Base-by-base conservation (phyloP, 2,888 invertebrate species). In the Dermolepida albohirtum region DNA sequence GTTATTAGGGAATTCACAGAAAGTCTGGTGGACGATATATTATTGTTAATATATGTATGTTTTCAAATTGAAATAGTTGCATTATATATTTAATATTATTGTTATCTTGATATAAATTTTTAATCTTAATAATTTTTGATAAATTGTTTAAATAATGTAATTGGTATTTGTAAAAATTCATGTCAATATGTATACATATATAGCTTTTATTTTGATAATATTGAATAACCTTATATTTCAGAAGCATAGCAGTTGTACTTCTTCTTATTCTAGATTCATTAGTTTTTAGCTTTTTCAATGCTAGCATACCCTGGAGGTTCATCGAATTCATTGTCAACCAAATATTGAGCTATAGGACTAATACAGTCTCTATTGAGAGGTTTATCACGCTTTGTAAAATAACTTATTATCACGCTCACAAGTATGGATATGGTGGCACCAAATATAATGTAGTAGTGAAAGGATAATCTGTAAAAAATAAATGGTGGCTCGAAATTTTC, bases 371-470 rank as follows among this genome's bases (percentile, higher is more conserved):
- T 87, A 75, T 89, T 85, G 72, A 89, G 83, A 11, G 87, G 83
- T 0, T 87, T 85, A 29, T 64, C 44, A 6, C 54, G 41, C 0
- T 87, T 87, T 0, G 88, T 88, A 51, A 89, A 74, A 73, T 88
- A 87, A 75, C 90, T 91, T 79, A 89, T 87, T 11, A 88, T 81
- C 5, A 89, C 81, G 0, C 89, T 89, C 7, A 90, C 85, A 5
- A 88, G 78, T 1, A 91, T 83, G 0, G 88, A 87, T 0, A 88
- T 84, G 0, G 87, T 74, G 0, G 87, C 87, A 0, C 91, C 91
- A 1, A 89, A 86, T 12, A 88, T 83, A 0, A 89, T 87, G 75
- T 90, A 91, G 81, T 90, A 91, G 71, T 91, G 88, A 80, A 90
- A 90, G 0, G 90, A 89, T 67, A 92, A 84, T 14, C 87, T 83